Base-by-base conservation (phyloP, 1,140 invertebrate species). In the Rhagoletis pomonella region DNA sequence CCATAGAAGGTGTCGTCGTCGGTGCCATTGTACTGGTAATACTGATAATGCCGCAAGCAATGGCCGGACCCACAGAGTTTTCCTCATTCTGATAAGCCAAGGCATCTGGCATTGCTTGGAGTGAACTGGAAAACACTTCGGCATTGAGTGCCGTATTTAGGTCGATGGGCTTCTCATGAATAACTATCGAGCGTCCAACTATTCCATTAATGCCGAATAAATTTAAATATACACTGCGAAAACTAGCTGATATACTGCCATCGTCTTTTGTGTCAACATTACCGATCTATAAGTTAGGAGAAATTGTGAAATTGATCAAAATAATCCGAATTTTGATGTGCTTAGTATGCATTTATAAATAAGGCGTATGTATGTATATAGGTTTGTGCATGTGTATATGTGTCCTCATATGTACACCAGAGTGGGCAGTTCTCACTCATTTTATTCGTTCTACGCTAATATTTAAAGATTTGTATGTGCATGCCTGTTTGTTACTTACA, bases 111-210 rank as follows among this genome's bases (percentile, higher is more conserved):
- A 92, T 88, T 2, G 88, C 88, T 4, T 89, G 87, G 9, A 89
- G 69, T 9, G 92, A 87, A 12, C 91, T 90, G 3, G 92, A 91
- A 60, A 93, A 93, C 0, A 93, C 90, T 84, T 92, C 92, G 1
- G 92, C 92, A 88, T 92, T 92, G 2, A 92, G 87, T 2, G 89
- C 90, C 0, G 89, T 91, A 86, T 92, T 92, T 39, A 91, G 87
- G 87, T 93, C 92, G 29, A 93, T 93, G 1, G 92, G 91, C 58
- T 93, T 93, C 69, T 90, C 90, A 85, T 93, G 92, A 2, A 93
- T 90, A 9, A 93, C 92, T 44, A 93, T 88, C 17, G 92, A 91
- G 19, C 92, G 91, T 0, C 92, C 92, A 1, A 93, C 89, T n/a
- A 93, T 92, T 39, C 92, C 92, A 87, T 91, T 91, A 1, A 91